Percentiles rank a stretch among this genome's conserved stretches.
These are phyloP conservation scores for Collichthys lucidus DNA, from an alignment of 2,113 vertebrate genomes.

Conservation along the genomic window DNA sequence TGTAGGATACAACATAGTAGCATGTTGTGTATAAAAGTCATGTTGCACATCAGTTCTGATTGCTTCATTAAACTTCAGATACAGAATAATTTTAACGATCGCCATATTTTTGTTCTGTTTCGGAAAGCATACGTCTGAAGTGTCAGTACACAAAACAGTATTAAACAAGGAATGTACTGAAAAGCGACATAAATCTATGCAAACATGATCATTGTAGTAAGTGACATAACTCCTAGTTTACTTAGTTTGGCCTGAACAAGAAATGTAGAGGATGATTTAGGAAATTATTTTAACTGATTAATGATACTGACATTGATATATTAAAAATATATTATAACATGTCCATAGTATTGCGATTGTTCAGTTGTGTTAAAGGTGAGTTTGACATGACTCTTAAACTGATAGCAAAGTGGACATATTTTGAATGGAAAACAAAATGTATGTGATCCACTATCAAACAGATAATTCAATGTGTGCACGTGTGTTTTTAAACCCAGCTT, in stretches of 20 bases:
- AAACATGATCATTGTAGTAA: slow-evolving; percentile 22
- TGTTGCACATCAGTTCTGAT: slow-evolving; percentile 1
- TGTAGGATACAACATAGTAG: neutral
- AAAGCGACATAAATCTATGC: slow-evolving; percentile 57
- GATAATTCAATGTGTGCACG: neutral
- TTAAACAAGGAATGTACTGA: slow-evolving; percentile 31
- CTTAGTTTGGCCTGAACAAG: neutral
- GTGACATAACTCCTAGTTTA: neutral
- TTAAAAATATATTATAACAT: too few species aligned
- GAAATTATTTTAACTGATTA: neutral
- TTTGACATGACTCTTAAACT: neutral
- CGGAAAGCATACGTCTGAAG: neutral
- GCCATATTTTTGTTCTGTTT: neutral
- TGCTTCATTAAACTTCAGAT: neutral
- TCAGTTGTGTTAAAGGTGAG: neutral
- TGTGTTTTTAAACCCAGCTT: neutral
- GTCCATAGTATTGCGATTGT: too few species aligned
- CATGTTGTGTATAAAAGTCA: neutral
- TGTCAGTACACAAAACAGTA: neutral
- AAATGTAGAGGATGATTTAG: neutral
- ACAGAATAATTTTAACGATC: neutral
- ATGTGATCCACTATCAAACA: neutral
- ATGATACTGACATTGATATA: neutral
- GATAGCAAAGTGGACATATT: neutral
- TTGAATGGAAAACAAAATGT: neutral